Evolutionary conservation across 2,113 vertebrate species (phyloP).

Genomic region (Daboia siamensis): DNA sequence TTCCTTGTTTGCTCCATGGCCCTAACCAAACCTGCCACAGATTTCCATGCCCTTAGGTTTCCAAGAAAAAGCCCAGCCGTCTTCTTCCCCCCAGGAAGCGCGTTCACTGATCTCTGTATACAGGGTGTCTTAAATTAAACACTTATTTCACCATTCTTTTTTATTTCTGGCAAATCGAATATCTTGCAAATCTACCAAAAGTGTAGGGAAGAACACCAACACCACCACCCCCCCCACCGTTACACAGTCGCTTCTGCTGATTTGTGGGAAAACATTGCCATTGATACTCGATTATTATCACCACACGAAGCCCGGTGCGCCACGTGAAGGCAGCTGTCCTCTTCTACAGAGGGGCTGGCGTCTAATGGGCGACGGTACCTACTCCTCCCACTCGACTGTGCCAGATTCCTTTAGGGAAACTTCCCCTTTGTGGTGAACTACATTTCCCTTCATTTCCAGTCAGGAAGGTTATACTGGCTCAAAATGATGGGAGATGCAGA

Average conservation of each 20-base stretch:
- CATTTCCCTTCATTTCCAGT: neutral
- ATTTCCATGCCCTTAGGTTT: neutral
- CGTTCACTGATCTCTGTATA: neutral
- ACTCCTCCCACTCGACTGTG: neutral
- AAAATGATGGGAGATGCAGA: neutral
- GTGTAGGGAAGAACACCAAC: neutral
- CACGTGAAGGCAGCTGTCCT: neutral
- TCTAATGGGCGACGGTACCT: neutral
- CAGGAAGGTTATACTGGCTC: neutral
- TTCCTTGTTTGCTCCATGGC: neutral
- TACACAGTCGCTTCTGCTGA: too few relatives aligned
- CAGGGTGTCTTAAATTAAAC: neutral
- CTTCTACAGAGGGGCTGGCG: neutral
- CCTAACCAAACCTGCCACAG: neutral
- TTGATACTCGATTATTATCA: neutral
- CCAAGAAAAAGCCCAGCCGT: neutral
- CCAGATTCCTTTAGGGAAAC: neutral
- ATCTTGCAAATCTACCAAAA: neutral
- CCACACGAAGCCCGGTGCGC: neutral
- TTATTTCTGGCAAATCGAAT: neutral
- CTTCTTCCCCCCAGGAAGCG: neutral
- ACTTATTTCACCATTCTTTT: neutral
- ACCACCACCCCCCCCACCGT: too few relatives aligned
- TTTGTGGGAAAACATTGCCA: neutral
- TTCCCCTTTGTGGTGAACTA: neutral